Evolutionary conservation across 2,113 vertebrate genomes (phyloP).

Genomic region (Mus musculus): GRCm39 chr17:29096001-29096500

Average conservation of each 20-base stretch:
- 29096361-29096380: slow-evolving; percentile 95
- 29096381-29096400: slow-evolving; percentile 92
- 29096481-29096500: background rate
- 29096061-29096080: background rate
- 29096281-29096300: background rate
- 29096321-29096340: accelerated
- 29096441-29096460: accelerated
- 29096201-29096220: background rate
- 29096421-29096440: slow-evolving; percentile 86
- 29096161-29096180: background rate
- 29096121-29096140: background rate
- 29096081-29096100: background rate
- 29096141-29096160: background rate
- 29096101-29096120: background rate
- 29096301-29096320: background rate
- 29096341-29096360: slow-evolving; percentile 81
- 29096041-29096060: background rate
- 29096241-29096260: background rate
- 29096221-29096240: background rate
- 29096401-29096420: slow-evolving; percentile 90
- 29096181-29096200: background rate
- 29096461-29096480: background rate
- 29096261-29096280: background rate
- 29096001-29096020: slow-evolving; percentile 94
- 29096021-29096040: background rate